These are phyloP conservation scores for Diabrotica virgifera DNA, from an alignment of 1,140 invertebrate species.

Conservation along the genomic window DNA sequence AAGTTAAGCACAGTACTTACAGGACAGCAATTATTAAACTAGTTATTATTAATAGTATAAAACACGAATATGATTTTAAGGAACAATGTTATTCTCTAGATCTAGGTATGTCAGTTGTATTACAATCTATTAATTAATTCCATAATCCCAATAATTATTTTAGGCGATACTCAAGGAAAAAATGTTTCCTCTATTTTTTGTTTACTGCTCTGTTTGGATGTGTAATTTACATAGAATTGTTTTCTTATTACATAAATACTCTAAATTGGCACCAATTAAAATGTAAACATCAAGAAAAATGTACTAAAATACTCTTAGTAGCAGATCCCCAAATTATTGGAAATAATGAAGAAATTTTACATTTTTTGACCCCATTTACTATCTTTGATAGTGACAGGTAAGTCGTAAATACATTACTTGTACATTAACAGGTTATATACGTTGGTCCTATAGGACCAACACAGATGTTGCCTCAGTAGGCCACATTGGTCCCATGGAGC, in stretches of 20 bases:
- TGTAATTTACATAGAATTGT: conserved; percentile 6
- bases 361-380: conserved; percentile 54
- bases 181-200: neutral
- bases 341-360: conserved; percentile 62
- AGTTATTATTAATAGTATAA: no score
- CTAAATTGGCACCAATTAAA: conserved; percentile 52
- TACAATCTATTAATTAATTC: neutral
- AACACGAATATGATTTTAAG: neutral
- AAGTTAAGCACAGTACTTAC: no score
- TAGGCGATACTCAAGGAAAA: conserved; percentile 5
- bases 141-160: neutral
- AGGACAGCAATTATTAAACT: no score
- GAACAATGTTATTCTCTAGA: neutral
- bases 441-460: no score
- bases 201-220: conserved; percentile 1
- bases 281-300: conserved; percentile 54
- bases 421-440: no score
- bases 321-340: conserved; percentile 93
- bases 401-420: neutral
- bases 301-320: conserved; percentile 73
- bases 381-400: conserved; percentile 81
- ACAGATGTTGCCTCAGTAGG: no score
- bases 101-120: neutral
- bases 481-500: no score
- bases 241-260: conserved; percentile 30